Percentiles rank a stretch among this genome's conserved stretches.
Evolutionary conservation across 2,797 vertebrate species (phyloP).

Genomic region (Apogon hyalosoma): DNA sequence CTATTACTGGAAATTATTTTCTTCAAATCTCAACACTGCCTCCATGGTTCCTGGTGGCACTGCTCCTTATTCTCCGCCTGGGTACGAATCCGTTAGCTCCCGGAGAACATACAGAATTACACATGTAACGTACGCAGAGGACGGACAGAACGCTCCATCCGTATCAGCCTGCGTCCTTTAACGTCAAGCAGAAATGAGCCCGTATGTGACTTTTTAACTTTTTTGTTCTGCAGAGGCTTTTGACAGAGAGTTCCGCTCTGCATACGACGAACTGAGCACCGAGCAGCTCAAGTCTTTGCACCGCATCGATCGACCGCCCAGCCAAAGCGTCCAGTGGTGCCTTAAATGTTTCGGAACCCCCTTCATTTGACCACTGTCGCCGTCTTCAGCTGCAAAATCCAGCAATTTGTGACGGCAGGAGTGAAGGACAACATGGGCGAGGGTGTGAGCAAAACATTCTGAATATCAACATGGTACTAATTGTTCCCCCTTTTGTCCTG

Average conservation of each 20-base stretch:
- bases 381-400: neutral
- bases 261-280: slow-evolving; percentile 86
- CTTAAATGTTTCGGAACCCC: slow-evolving; percentile 92
- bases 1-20: no score
- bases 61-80: no score
- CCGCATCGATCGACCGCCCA: slow-evolving; percentile 89
- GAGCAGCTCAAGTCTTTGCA: slow-evolving; percentile 89
- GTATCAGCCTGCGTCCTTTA: no score
- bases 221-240: slow-evolving; percentile 90
- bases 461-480: slow-evolving; percentile 72
- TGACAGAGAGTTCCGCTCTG: slow-evolving; percentile 92
- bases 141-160: no score
- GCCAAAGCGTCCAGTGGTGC: slow-evolving; percentile 88
- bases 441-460: slow-evolving; percentile 6
- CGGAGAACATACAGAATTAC: no score
- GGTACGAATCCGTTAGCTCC: no score
- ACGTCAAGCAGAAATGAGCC: no score
- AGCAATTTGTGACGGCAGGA: neutral
- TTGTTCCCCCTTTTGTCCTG: slow-evolving; percentile 27
- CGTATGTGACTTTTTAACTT: neutral
- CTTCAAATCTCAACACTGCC: no score
- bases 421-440: neutral
- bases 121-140: no score
- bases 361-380: slow-evolving; percentile 84
- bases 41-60: no score